Percentiles rank a stretch among this genome's conserved stretches.
These are phyloP conservation scores for Myzus persicae DNA, from an alignment of 1,140 invertebrate genomes.

Conservation along the genomic window DNA sequence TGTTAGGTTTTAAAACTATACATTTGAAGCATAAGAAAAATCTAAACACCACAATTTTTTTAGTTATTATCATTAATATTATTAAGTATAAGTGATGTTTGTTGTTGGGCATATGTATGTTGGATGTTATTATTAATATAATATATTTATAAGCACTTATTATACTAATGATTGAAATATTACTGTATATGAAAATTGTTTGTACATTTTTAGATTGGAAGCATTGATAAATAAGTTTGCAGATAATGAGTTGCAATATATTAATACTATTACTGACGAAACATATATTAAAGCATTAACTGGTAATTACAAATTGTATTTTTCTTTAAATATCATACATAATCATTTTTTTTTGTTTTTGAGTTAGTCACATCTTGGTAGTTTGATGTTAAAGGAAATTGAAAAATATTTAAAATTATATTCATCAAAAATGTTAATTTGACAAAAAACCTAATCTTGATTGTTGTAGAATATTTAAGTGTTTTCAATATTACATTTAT, in stretches of 20 bases:
- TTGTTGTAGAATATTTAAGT: neutral
- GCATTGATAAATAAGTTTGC: neutral
- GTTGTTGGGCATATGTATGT: neutral
- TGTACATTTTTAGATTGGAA: conserved; percentile 12
- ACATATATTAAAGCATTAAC: conserved; percentile 49
- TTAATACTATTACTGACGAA: neutral
- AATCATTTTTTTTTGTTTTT: neutral
- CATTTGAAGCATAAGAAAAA: neutral
- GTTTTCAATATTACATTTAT: no score
- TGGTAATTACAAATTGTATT: conserved; percentile 37
- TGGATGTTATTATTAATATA: neutral
- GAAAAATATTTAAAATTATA: neutral
- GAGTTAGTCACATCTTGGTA: no score
- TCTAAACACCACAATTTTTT: neutral
- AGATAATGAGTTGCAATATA: neutral
- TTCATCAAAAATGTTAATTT: neutral
- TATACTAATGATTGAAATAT: neutral
- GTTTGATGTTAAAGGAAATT: neutral
- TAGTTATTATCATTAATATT: neutral
- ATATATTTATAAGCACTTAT: neutral
- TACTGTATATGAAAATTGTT: neutral
- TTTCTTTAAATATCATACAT: neutral
- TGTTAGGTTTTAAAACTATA: neutral
- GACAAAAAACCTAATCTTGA: neutral
- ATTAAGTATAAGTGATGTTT: neutral